Evolutionary conservation across 2,797 vertebrate species (phyloP).

Genomic region (Chelon auratus): DNA sequence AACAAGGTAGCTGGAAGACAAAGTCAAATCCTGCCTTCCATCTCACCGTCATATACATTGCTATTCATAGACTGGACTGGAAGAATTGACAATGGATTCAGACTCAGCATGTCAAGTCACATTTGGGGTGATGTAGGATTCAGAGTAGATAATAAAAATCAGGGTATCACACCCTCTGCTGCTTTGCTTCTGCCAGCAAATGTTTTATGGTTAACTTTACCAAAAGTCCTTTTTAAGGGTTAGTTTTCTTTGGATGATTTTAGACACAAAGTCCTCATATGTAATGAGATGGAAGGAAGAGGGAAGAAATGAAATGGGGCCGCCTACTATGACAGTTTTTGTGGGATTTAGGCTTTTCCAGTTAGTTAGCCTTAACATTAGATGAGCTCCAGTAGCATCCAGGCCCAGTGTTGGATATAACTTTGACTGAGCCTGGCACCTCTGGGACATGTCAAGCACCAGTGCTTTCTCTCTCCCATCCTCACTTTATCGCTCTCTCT

Average conservation of each 20-base stretch:
- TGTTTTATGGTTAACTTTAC: constrained; percentile 11
- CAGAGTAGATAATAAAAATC: neutral
- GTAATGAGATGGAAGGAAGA: constrained; percentile 33
- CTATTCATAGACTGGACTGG: too few species aligned
- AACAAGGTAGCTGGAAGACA: neutral
- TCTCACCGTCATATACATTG: too few species aligned
- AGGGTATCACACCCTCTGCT: neutral
- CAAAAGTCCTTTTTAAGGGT: constrained; percentile 17
- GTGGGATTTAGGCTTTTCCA: constrained; percentile 61
- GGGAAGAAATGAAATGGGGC: constrained; percentile 13
- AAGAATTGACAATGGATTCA: too few species aligned
- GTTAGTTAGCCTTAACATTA: constrained; percentile 70
- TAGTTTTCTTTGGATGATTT: constrained; percentile 38
- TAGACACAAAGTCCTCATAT: constrained; percentile 15
- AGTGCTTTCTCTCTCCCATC: constrained; percentile 58
- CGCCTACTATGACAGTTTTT: constrained; percentile 44
- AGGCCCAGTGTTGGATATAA: constrained; percentile 66
- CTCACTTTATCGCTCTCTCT: constrained; percentile 45
- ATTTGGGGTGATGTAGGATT: neutral
- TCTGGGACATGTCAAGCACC: constrained; percentile 76
- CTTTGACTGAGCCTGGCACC: constrained; percentile 72
- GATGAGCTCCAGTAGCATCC: constrained; percentile 60
- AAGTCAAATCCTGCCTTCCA: neutral
- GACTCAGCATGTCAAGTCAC: neutral
- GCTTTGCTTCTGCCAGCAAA: neutral